Percentiles rank a stretch among this genome's conserved stretches.
These are phyloP conservation scores for Cranoglanis bouderius DNA, from an alignment of 2,113 vertebrate species.

Conservation along the genomic window DNA sequence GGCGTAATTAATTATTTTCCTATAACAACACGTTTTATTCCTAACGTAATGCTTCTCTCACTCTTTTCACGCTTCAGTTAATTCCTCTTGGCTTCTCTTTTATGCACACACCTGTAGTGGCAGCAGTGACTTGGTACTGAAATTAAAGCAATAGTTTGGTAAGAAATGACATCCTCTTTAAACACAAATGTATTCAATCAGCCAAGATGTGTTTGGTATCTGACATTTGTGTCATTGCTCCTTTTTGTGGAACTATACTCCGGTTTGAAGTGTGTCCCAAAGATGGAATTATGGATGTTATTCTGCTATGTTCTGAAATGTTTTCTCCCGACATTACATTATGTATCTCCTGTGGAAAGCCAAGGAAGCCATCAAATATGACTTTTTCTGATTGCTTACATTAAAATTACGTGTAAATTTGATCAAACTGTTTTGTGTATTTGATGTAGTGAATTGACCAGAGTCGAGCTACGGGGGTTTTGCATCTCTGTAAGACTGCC, in stretches of 20 bases:
- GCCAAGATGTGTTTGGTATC: neutral
- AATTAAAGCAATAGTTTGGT: neutral
- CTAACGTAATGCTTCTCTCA: neutral
- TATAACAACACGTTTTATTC: no score
- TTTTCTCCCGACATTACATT: neutral
- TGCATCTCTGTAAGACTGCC: no score
- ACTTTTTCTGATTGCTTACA: neutral
- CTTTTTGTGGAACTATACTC: neutral
- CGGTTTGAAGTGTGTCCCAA: neutral
- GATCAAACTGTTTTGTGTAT: neutral
- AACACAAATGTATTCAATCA: neutral
- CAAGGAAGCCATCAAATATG: no score
- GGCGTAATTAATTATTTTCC: no score
- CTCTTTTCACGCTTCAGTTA: neutral
- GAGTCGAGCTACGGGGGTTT: no score
- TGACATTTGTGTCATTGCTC: neutral
- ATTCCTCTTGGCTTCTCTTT: neutral
- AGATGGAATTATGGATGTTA: neutral
- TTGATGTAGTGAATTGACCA: no score
- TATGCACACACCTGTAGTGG: neutral
- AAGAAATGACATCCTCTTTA: neutral
- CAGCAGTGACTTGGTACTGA: neutral
- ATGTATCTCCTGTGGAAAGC: neutral
- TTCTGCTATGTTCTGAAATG: neutral
- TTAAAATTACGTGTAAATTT: neutral